phyloP scores from a whole-genome alignment of 2,888 invertebrate genomes.

The Eurytoma adleriae region DNA sequence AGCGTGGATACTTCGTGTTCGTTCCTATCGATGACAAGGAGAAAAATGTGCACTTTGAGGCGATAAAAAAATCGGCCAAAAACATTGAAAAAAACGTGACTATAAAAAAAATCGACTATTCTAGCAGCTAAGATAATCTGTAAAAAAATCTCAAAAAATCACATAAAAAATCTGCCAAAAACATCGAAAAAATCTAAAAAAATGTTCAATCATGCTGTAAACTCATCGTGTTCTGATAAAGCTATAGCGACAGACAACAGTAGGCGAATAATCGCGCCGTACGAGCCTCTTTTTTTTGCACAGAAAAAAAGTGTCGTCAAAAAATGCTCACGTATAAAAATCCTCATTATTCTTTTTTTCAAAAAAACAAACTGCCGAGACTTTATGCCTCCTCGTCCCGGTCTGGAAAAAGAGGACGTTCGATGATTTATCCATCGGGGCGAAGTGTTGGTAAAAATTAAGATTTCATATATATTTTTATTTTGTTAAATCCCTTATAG shows the following conservation, averaged over 20 bases:
- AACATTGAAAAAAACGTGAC: conserved; percentile 29
- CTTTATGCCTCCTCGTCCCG: conserved; percentile 57
- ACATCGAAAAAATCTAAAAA: background rate
- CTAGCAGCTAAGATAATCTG: conserved; percentile 3
- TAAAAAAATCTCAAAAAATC: conserved; percentile 15
- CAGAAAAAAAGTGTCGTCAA: conserved; percentile 45
- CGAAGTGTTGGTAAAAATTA: background rate
- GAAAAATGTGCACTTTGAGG: conserved; percentile 25
- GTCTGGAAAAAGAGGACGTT: conserved; percentile 61
- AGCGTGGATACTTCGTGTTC: background rate
- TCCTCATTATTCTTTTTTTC: conserved; percentile 55
- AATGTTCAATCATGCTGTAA: conserved; percentile 42
- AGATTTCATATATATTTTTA: background rate
- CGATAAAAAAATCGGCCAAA: conserved; percentile 27
- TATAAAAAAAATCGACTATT: background rate
- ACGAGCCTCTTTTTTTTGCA: conserved; percentile 34
- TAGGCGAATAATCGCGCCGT: conserved; percentile 32
- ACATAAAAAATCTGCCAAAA: conserved; percentile 19
- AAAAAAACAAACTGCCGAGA: conserved; percentile 59
- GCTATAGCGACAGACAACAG: conserved; percentile 50
- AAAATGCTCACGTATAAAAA: conserved; percentile 63
- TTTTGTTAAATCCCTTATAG: background rate
- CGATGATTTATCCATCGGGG: conserved; percentile 40
- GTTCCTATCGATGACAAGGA: conserved; percentile 4
- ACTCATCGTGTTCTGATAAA: conserved; percentile 33